phyloP scores from a whole-genome alignment of 1,140 invertebrate genomes.

The Eueides isabella region DNA sequence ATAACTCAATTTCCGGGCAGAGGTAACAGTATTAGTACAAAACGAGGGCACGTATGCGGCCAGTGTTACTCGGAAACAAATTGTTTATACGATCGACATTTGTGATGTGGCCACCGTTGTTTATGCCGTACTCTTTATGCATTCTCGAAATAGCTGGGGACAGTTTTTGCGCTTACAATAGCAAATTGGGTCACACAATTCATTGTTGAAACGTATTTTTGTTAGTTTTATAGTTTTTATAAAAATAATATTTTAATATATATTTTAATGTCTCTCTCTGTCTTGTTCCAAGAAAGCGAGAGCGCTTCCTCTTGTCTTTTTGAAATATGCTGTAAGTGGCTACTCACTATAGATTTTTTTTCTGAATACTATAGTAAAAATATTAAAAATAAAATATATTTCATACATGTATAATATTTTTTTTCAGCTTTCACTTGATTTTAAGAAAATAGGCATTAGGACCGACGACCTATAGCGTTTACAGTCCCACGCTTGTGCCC shows the following conservation, averaged over 20 bases:
- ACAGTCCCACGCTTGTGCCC: too few species aligned
- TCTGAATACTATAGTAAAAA: too few species aligned
- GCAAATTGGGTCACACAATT: slow-evolving; percentile 38
- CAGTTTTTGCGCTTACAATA: slow-evolving; percentile 32
- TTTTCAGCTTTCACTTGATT: too few species aligned
- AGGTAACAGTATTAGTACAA: slow-evolving; percentile 45
- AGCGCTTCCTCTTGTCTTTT: too few species aligned
- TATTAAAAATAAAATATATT: too few species aligned
- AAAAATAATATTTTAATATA: not conserved
- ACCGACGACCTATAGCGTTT: too few species aligned
- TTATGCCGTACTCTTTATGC: slow-evolving; percentile 49
- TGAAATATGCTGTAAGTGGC: too few species aligned
- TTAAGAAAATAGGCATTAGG: too few species aligned
- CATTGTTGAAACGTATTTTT: slow-evolving; percentile 5
- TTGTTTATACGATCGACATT: slow-evolving; percentile 65
- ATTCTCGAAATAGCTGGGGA: slow-evolving; percentile 55
- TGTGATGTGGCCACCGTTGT: slow-evolving; percentile 52
- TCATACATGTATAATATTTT: too few species aligned
- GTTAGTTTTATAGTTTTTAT: not conserved
- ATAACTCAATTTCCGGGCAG: slow-evolving; percentile 22
- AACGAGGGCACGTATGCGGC: slow-evolving; percentile 48
- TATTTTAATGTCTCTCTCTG: too few species aligned
- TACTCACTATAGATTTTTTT: too few species aligned
- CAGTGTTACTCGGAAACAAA: slow-evolving; percentile 56
- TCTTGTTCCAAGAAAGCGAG: too few species aligned